Percentiles rank a stretch among this genome's conserved stretches.
These are phyloP conservation scores for Heliopora coerulea DNA, from an alignment of 92 coral and sea anemone species.

Conservation along the genomic window DNA sequence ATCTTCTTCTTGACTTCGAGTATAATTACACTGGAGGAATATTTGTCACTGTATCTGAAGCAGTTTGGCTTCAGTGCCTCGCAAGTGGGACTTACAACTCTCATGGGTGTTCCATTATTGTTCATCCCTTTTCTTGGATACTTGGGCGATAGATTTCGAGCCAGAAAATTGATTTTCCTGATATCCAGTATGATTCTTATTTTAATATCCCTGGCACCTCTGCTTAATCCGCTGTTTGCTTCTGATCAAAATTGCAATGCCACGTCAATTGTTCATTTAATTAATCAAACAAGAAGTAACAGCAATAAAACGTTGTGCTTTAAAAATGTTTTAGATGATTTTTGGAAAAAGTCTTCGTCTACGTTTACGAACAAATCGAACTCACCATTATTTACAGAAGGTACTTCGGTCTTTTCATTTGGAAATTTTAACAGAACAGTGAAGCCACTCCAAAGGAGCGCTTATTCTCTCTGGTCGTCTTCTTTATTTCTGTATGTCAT, in stretches of 20 bases:
- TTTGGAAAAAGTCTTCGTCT: neutral
- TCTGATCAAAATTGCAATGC: neutral
- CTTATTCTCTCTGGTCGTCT: neutral
- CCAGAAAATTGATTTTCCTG: neutral
- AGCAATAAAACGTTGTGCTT: no score
- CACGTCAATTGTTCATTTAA: neutral
- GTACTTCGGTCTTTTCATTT: no score
- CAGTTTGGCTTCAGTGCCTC: neutral
- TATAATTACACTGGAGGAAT: neutral
- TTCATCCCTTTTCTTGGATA: neutral
- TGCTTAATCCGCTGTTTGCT: neutral
- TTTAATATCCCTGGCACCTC: neutral
- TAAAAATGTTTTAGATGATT: no score
- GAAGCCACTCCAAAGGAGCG: neutral
- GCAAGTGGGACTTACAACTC: neutral
- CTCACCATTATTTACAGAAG: no score
- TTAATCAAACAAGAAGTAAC: neutral
- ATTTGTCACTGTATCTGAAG: neutral
- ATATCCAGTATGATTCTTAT: neutral
- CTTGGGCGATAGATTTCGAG: neutral
- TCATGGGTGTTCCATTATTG: neutral
- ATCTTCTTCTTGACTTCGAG: neutral
- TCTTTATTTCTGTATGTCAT: neutral
- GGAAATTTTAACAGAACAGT: neutral
- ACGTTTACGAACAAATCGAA: no score